phyloP scores from a whole-genome alignment of 2,113 vertebrate genomes.

The Nothocercus nigrocapillus region DNA sequence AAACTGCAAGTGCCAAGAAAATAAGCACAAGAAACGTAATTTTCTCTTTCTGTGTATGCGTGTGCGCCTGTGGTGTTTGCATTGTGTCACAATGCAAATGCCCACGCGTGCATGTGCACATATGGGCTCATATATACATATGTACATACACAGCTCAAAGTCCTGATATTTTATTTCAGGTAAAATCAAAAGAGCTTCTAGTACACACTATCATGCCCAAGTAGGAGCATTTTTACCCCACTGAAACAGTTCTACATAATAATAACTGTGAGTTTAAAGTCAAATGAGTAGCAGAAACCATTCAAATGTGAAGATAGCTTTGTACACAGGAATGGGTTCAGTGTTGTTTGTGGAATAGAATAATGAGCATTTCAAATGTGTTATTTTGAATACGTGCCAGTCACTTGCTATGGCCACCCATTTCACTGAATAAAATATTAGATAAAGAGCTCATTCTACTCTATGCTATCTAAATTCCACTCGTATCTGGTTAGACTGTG shows the following conservation, averaged over 20 bases:
- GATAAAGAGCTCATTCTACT: neutral
- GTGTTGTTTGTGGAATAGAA: neutral
- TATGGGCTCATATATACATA: neutral
- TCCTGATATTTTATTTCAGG: conserved; percentile 34
- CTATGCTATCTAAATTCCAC: neutral
- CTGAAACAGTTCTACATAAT: neutral
- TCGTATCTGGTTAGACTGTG: neutral
- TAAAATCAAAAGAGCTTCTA: conserved; percentile 40
- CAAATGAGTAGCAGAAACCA: conserved; percentile 24
- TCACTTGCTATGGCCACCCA: neutral
- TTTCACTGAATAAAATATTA: neutral
- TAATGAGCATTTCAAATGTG: neutral
- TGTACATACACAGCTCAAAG: neutral
- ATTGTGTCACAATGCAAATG: neutral
- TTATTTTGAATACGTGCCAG: neutral
- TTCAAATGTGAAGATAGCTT: conserved; percentile 7
- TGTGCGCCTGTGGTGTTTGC: neutral
- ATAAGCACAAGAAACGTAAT: conserved; percentile 70
- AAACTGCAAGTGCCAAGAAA: conserved; percentile 80
- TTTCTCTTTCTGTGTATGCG: conserved; percentile 47
- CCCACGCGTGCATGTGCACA: neutral
- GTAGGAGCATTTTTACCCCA: conserved; percentile 19
- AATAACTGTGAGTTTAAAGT: conserved; percentile 31
- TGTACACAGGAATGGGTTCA: conserved; percentile 8
- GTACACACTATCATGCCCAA: neutral